These are phyloP conservation scores for Diarsia dahlii DNA, from an alignment of 2,888 invertebrate genomes.

Conservation along the genomic window DNA sequence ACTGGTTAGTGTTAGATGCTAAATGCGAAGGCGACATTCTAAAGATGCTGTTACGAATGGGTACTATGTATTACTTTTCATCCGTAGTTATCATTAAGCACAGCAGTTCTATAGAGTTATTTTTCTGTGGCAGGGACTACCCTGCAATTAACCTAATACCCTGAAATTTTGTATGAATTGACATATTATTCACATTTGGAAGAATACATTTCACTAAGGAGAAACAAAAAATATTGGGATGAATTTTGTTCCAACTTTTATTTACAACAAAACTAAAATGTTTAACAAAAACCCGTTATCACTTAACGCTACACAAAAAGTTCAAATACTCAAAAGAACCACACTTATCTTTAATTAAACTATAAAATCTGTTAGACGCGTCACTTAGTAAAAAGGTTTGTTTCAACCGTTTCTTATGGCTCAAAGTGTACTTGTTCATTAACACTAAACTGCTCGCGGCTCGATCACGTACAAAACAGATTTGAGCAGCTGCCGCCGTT, in stretches of 20 bases:
- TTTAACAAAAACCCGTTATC: not conserved
- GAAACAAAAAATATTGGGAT: not conserved
- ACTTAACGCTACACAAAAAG: constrained; percentile 3
- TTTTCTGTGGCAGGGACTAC: too few relatives aligned
- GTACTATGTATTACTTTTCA: too few relatives aligned
- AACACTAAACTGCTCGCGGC: constrained; percentile 78
- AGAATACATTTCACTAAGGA: too few relatives aligned
- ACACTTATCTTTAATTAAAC: constrained; percentile 54
- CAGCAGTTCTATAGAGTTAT: too few relatives aligned
- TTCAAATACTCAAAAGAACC: not conserved
- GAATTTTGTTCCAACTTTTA: not conserved
- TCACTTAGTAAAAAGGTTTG: constrained; percentile 48
- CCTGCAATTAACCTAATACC: too few relatives aligned
- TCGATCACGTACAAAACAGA: constrained; percentile 85
- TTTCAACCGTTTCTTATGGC: constrained; percentile 44
- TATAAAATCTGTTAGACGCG: constrained; percentile 36
- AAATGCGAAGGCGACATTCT: too few relatives aligned
- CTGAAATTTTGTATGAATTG: too few relatives aligned
- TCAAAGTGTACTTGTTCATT: constrained; percentile 79
- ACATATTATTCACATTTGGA: too few relatives aligned
- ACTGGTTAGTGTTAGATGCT: too few relatives aligned
- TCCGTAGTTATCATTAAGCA: too few relatives aligned
- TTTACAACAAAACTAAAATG: not conserved
- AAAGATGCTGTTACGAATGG: too few relatives aligned
- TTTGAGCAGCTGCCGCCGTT: constrained; percentile 71